These are phyloP conservation scores for Xestia ashworthii DNA, from an alignment of 2,888 invertebrate genomes.

Conservation along the genomic window DNA sequence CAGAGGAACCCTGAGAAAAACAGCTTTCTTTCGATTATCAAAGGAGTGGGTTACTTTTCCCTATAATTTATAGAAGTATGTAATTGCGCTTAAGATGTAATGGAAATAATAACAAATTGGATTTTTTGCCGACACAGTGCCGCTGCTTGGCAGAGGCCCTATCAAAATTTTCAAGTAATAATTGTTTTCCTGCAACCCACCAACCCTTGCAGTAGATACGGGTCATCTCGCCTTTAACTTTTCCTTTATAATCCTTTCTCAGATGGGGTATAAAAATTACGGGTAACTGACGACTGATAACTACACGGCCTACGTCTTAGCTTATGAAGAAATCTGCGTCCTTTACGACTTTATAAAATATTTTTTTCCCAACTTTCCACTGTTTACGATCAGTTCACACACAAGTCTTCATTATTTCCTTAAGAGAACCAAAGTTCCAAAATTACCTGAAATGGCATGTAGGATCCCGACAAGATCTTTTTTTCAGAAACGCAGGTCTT, in stretches of 20 bases:
- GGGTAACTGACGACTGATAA: too few relatives aligned
- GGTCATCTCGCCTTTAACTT: too few relatives aligned
- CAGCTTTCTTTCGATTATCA: background rate
- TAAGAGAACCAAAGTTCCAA: background rate
- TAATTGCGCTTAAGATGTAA: background rate
- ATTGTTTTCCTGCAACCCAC: background rate
- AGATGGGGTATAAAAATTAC: background rate
- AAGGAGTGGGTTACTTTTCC: background rate
- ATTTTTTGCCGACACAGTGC: background rate
- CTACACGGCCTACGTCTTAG: background rate
- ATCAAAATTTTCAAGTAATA: background rate
- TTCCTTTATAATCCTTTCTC: too few relatives aligned
- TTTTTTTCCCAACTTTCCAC: too few relatives aligned
- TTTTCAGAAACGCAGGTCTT: too few relatives aligned
- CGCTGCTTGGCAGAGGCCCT: background rate
- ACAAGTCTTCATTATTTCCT: too few relatives aligned
- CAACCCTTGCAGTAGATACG: background rate
- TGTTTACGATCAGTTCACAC: too few relatives aligned
- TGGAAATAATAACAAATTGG: background rate
- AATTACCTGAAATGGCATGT: background rate
- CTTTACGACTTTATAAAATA: too few relatives aligned
- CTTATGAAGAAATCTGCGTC: too few relatives aligned
- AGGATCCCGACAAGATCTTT: background rate
- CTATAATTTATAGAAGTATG: background rate
- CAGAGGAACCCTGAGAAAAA: background rate